Percentiles rank a stretch among this genome's conserved stretches.
Evolutionary conservation across 2,888 invertebrate genomes (phyloP).

Genomic region (Drosophila merina): DNA sequence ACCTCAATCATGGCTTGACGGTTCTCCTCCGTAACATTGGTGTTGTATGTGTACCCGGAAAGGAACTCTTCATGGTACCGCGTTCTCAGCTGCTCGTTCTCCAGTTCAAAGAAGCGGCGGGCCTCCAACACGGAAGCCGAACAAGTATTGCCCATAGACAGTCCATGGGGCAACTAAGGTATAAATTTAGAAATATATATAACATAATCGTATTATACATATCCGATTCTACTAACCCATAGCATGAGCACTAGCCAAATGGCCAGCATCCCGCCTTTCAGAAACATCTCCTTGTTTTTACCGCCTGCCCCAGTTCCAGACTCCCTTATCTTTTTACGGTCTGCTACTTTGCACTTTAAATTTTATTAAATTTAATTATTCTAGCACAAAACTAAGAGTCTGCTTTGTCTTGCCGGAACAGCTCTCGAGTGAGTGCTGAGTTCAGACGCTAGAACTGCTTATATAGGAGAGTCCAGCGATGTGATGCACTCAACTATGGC

Average conservation of each 20-base stretch:
- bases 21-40: constrained; percentile 90
- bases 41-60: constrained; percentile 87
- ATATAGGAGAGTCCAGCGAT: constrained; percentile 39
- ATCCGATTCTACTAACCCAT: constrained; percentile 12
- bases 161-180: constrained; percentile 41
- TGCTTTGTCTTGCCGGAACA: constrained; percentile 9
- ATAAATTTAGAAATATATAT: constrained; percentile 5
- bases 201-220: not conserved
- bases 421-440: constrained; percentile 8
- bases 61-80: constrained; percentile 86
- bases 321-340: constrained; percentile 7
- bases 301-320: constrained; percentile 9
- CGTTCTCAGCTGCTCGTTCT: constrained; percentile 86
- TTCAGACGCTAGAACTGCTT: constrained; percentile 39
- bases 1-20: constrained; percentile 84
- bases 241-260: constrained; percentile 11
- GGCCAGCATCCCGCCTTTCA: not conserved
- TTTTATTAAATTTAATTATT: constrained; percentile 9
- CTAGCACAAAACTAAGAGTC: constrained; percentile 6
- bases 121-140: constrained; percentile 84
- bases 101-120: constrained; percentile 86
- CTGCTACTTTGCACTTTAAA: constrained; percentile 29
- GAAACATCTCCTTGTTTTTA: not conserved
- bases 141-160: constrained; percentile 40
- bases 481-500: not conserved